Evolutionary conservation across 2,888 invertebrate species (phyloP), one percentile per base, ranked within the genome.

Genomic region (Heliconius ismenius): DNA sequence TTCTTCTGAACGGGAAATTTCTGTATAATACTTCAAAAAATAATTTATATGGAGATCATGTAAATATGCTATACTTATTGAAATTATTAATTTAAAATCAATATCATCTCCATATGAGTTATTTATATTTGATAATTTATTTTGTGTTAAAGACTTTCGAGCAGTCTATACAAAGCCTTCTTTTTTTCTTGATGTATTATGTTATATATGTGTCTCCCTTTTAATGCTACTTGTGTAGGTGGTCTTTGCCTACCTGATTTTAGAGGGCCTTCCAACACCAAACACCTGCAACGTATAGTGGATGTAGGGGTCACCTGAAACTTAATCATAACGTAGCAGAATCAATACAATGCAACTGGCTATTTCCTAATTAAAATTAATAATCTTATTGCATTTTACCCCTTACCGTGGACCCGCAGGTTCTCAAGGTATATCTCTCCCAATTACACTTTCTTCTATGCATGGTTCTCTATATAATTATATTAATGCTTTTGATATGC

Each of bases 361-460:
- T 83, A 86, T 90, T 28, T 90, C 92, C 94, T 93, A 87, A 92
- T 88, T 86, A 87, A 91, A 89, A 93, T 92, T 92, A 92, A 93
- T 92, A 83, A 90, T 92, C 83, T 90, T 88, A 89, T 93, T 93
- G 92, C 93, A 92, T 94, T 94, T 92, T 89, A 92, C 88, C 92
- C 91, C 89, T 91, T 86, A 93, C 92, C 92, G 90, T 83, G 94
- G 95, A 94, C 92, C 93, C 86, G 92, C 94, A 95, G 95, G 95
- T 95, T 94, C 95, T 95, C 92, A 95, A 95, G 95, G 95, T 95
- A 94, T 91, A 93, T 91, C 87, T 91, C 84, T 93, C 93, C 93
- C 92, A 90, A 90, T 93, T 92, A 92, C 88, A 92, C 90, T 90
- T 86, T 90, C 90, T 92, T 86, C 90, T 91, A 90, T 91, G 94